phyloP scores from a whole-genome alignment of 2,888 invertebrate genomes.

The Drosophila longiperda region DNA sequence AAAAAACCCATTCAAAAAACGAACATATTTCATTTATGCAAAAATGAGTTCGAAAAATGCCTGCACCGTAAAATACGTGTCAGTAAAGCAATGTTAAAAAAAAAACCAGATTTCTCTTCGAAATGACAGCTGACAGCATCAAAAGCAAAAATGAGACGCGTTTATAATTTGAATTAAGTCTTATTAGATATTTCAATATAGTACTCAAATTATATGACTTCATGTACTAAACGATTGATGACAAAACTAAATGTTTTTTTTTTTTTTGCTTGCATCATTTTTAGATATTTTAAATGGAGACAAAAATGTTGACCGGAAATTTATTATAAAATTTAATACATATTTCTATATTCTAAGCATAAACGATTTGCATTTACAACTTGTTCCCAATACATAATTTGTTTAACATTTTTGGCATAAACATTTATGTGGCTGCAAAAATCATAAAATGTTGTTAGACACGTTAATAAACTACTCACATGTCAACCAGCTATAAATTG shows the following conservation, averaged over 20 bases:
- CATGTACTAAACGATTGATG: background rate
- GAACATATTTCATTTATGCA: conserved; percentile 54
- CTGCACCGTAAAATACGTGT: conserved; percentile 40
- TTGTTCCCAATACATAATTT: background rate
- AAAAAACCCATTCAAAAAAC: conserved; percentile 17
- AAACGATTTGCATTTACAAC: background rate
- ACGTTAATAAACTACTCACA: conserved; percentile 4
- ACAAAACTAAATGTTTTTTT: background rate
- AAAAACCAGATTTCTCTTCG: conserved; percentile 15
- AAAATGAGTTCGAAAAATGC: conserved; percentile 51
- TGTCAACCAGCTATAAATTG: conserved; percentile 5
- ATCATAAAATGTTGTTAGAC: conserved; percentile 7
- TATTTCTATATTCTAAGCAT: background rate
- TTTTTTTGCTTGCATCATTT: too few species aligned
- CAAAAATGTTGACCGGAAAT: background rate
- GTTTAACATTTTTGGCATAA: background rate
- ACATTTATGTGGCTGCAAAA: background rate
- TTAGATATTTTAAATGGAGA: background rate
- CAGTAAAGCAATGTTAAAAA: conserved; percentile 31
- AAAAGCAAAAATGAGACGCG: background rate
- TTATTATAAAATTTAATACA: background rate
- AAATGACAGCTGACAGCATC: background rate
- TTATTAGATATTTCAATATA: background rate
- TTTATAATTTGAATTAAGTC: background rate
- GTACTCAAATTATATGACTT: background rate